A percentile compares a stretch with the other conserved stretches of the same genome.
These are phyloP conservation scores for Siphlonurus alternatus DNA, from an alignment of 2,888 invertebrate species.

Conservation along the genomic window DNA sequence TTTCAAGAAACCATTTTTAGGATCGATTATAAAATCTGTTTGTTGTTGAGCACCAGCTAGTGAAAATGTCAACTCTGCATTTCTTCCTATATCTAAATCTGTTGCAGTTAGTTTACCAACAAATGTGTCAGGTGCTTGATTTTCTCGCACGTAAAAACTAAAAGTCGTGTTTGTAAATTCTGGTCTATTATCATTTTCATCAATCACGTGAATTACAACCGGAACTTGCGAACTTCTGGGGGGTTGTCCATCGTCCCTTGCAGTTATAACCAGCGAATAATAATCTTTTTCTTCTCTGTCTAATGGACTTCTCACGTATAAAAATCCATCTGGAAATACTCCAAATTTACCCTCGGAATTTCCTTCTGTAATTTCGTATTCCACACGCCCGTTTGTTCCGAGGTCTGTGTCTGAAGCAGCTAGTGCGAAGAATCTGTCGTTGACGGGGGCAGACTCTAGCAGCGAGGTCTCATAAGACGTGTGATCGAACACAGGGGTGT, in stretches of 20 bases:
- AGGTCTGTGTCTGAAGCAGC: constrained; percentile 80
- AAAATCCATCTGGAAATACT: constrained; percentile 84
- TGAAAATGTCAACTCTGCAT: constrained; percentile 77
- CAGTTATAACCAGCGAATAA: constrained; percentile 73
- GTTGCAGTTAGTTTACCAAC: constrained; percentile 81
- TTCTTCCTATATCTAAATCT: constrained; percentile 79
- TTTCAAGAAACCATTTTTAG: constrained; percentile 78
- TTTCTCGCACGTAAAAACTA: constrained; percentile 75
- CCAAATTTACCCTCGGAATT: constrained; percentile 77
- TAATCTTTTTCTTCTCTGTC: constrained; percentile 86
- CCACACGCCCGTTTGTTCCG: constrained; percentile 59
- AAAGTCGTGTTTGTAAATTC: constrained; percentile 82
- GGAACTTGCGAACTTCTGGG: constrained; percentile 70
- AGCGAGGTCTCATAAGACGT: constrained; percentile 86
- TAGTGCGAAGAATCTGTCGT: constrained; percentile 77
- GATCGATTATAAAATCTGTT: constrained; percentile 66
- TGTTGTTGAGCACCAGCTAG: constrained; percentile 44
- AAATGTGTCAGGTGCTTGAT: constrained; percentile 74
- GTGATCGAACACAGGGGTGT: constrained; percentile 85
- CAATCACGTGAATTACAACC: constrained; percentile 81
- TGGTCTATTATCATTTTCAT: constrained; percentile 93
- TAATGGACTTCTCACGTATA: constrained; percentile 70
- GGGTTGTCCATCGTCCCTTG: constrained; percentile 62
- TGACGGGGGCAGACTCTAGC: constrained; percentile 77
- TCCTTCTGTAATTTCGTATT: constrained; percentile 71